Evolutionary conservation across 2,797 vertebrate species (phyloP).

Genomic region (Eleutherodactylus coqui): DNA sequence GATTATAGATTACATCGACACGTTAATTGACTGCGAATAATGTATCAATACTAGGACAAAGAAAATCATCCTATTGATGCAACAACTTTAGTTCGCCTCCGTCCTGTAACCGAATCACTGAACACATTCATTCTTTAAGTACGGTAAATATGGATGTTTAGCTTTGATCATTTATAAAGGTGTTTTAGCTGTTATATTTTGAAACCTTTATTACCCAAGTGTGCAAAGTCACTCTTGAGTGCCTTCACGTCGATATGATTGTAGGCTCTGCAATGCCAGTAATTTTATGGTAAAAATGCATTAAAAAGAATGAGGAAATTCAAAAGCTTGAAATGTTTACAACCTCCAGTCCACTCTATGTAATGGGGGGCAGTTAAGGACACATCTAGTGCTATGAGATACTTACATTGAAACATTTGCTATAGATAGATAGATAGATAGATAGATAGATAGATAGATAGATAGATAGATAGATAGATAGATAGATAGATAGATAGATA

Average conservation of each 20-base stretch:
- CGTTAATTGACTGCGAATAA: not conserved
- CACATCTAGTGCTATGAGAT: not conserved
- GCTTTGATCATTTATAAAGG: not conserved
- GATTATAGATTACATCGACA: not conserved
- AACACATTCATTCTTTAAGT: not conserved
- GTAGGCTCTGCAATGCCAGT: not conserved
- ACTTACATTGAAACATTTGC: not conserved
- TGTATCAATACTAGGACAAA: not conserved
- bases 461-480: too few relatives aligned
- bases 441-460: not conserved
- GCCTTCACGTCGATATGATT: conserved; percentile 18
- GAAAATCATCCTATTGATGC: not conserved
- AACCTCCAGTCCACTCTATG: not conserved
- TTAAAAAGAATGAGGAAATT: not conserved
- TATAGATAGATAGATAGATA: not conserved
- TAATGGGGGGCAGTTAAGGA: conserved; percentile 3
- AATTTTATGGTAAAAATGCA: conserved; percentile 8
- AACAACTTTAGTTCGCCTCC: not conserved
- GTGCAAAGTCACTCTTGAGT: not conserved
- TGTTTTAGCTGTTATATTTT: conserved; percentile 16
- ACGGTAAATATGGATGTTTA: not conserved
- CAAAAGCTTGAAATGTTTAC: not conserved
- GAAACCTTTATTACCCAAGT: not conserved
- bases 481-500: too few relatives aligned
- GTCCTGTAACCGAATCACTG: not conserved